Conservation (phyloP, 2,888 invertebrate species). For the Xestia sexstrigata region DNA sequence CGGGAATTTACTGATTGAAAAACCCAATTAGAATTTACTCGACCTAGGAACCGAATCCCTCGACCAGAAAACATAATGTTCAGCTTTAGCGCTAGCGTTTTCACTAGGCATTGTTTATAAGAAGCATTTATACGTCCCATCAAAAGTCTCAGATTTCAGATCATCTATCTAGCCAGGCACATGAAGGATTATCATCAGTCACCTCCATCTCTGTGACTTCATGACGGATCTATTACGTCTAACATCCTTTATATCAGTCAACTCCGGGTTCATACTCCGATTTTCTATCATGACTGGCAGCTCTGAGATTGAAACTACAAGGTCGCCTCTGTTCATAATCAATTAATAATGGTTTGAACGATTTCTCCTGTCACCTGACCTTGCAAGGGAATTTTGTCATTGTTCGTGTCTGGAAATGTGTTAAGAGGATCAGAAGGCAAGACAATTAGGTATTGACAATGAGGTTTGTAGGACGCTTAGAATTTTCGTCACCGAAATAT, state of each 20-base stretch:
- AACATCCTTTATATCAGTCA: neutral
- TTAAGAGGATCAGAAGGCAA: conserved; percentile 13
- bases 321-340: neutral
- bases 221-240: neutral
- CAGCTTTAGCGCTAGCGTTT: neutral
- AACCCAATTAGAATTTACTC: neutral
- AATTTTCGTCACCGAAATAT: neutral
- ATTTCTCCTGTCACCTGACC: conserved; percentile 4
- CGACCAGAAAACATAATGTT: neutral
- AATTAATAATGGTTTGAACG: conserved; percentile 18
- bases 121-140: neutral
- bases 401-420: conserved; percentile 26
- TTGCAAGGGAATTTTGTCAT: conserved; percentile 13
- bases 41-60: neutral
- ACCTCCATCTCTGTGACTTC: neutral
- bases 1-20: neutral
- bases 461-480: neutral
- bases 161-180: neutral
- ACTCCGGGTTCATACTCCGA: neutral
- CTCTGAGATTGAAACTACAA: conserved; percentile 9
- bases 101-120: neutral
- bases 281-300: neutral
- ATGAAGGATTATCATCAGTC: neutral
- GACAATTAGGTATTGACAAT: conserved; percentile 8
- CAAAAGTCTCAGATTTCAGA: neutral